Conservation (phyloP, 2,888 invertebrate genomes). For the Gasteruption jaculator region DNA sequence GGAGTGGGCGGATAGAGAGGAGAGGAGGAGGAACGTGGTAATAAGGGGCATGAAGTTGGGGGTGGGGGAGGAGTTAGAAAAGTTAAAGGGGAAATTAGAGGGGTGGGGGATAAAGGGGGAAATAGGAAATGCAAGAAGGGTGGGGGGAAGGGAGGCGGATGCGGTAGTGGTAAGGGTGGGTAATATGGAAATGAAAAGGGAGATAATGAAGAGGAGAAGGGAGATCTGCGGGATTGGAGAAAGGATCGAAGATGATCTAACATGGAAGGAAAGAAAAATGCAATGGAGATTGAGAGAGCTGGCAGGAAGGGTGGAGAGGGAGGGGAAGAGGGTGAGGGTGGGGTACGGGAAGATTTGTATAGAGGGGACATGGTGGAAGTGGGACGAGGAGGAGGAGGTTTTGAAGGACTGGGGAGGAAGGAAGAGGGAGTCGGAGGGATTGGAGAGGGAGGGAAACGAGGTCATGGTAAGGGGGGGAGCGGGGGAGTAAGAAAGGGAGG, state of each 20-base stretch:
- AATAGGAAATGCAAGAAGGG: neutral
- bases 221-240: neutral
- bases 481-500: neutral
- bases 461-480: slow-evolving; percentile 5
- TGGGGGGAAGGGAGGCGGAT: neutral
- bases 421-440: slow-evolving; percentile 4
- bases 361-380: neutral
- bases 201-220: neutral
- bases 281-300: neutral
- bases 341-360: neutral
- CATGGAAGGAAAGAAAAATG: neutral
- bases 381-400: neutral
- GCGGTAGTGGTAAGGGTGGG: neutral
- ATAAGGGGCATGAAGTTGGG: neutral
- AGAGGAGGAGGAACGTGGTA: neutral
- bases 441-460: neutral
- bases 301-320: neutral
- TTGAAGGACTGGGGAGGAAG: slow-evolving; percentile 4
- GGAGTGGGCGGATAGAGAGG: neutral
- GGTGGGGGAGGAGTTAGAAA: neutral
- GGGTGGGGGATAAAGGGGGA: neutral
- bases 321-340: neutral
- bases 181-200: neutral
- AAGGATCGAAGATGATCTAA: neutral
- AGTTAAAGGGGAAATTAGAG: neutral